These are phyloP conservation scores for Otus sunia DNA, from an alignment of 2,113 vertebrate species.

Conservation along the genomic window DNA sequence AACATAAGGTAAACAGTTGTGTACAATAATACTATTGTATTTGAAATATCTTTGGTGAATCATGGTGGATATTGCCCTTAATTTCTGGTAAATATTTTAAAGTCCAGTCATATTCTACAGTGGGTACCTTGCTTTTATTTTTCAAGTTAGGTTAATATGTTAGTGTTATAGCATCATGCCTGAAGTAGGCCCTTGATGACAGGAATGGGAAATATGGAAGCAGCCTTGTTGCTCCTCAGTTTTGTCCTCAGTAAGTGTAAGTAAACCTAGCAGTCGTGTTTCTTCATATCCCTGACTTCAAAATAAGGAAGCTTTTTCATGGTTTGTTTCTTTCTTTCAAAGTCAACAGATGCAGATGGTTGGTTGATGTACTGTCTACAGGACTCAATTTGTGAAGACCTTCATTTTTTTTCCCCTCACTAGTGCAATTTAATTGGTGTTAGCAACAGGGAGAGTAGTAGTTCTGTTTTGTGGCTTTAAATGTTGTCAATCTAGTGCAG, in stretches of 20 bases:
- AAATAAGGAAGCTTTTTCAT: background rate
- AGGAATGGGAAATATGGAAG: background rate
- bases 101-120: background rate
- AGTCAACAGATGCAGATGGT: background rate
- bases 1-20: background rate
- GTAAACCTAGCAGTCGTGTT: background rate
- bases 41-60: background rate
- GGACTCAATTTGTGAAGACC: background rate
- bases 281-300: background rate
- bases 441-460: background rate
- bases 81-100: constrained; percentile 8
- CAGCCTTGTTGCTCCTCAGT: background rate
- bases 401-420: background rate
- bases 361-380: background rate
- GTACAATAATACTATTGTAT: background rate
- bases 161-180: background rate
- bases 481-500: background rate
- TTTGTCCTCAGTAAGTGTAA: background rate
- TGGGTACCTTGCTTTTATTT: background rate
- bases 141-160: background rate
- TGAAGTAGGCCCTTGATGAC: background rate
- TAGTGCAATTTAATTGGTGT: background rate
- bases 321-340: background rate
- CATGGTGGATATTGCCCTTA: background rate
- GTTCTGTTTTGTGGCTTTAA: background rate